Evolutionary conservation across 2,888 invertebrate species (phyloP).

Genomic region (Ichneumoninae sp.): DNA sequence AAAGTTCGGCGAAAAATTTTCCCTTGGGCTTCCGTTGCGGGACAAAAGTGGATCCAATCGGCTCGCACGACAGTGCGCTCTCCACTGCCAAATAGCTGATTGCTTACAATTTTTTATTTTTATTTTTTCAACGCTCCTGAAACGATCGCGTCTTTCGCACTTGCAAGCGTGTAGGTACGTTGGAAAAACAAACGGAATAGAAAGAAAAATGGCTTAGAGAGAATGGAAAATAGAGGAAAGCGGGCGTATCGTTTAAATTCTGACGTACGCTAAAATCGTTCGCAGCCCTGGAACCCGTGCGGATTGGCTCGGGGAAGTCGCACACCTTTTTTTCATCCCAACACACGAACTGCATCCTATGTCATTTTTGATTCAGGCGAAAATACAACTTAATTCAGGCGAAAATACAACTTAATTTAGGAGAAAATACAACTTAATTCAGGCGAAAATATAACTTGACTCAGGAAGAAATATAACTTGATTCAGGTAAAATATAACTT

Average conservation of each 20-base stretch:
- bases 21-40: constrained; percentile 2
- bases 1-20: constrained; percentile 10
- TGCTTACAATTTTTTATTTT: constrained; percentile 32
- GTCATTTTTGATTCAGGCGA: no score
- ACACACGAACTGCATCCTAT: constrained; percentile 53
- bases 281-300: constrained; percentile 23
- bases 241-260: constrained; percentile 48
- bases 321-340: constrained; percentile 58
- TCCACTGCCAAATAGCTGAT: constrained; percentile 17
- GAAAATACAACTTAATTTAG: constrained; percentile 64
- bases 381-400: no score
- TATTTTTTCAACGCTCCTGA: constrained; percentile 59
- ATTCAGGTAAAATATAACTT: not conserved
- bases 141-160: constrained; percentile 2
- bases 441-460: no score
- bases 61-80: not conserved
- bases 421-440: not conserved
- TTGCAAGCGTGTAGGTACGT: not conserved
- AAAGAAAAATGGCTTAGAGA: constrained; percentile 21
- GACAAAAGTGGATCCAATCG: constrained; percentile 24
- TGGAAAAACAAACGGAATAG: not conserved
- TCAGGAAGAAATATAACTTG: not conserved
- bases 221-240: constrained; percentile 55
- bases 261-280: constrained; percentile 56
- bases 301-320: constrained; percentile 23